Conservation (phyloP, 2,888 invertebrate genomes). For the Eutolmus rufibarbis region DNA sequence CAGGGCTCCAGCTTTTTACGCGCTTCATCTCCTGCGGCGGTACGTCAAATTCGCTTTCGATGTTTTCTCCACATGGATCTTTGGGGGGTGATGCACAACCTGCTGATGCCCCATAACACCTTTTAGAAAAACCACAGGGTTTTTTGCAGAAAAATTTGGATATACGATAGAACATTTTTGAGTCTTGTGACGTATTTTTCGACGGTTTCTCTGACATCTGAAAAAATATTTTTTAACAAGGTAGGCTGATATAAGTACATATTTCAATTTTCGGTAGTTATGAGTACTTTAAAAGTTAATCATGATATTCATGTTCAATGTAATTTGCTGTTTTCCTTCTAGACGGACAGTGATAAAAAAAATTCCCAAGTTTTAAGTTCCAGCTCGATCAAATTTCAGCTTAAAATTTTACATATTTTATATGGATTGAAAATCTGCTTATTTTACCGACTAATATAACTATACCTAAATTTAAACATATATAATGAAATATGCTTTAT, state of each 20-base stretch:
- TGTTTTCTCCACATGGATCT: neutral
- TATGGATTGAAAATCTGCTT: too few relatives aligned
- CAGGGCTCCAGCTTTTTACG: conserved; percentile 69
- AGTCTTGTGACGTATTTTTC: neutral
- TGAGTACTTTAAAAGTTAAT: too few relatives aligned
- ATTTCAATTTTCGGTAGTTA: too few relatives aligned
- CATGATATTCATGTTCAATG: too few relatives aligned
- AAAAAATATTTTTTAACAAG: neutral
- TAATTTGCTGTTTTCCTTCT: too few relatives aligned
- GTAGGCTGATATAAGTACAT: neutral
- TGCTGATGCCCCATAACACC: neutral
- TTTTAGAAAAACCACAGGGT: neutral
- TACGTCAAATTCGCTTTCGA: neutral
- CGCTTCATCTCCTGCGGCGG: neutral
- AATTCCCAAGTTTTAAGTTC: too few relatives aligned
- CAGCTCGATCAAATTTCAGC: too few relatives aligned
- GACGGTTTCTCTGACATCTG: neutral
- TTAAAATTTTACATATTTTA: too few relatives aligned
- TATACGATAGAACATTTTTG: neutral
- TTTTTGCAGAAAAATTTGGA: neutral
- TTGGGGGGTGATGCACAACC: neutral
- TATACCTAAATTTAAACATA: too few relatives aligned
- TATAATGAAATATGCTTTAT: too few relatives aligned
- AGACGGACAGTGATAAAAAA: too few relatives aligned
- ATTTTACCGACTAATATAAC: too few relatives aligned